phyloP scores from a whole-genome alignment of 1,140 invertebrate species.

The Atopsyche davidsoni region DNA sequence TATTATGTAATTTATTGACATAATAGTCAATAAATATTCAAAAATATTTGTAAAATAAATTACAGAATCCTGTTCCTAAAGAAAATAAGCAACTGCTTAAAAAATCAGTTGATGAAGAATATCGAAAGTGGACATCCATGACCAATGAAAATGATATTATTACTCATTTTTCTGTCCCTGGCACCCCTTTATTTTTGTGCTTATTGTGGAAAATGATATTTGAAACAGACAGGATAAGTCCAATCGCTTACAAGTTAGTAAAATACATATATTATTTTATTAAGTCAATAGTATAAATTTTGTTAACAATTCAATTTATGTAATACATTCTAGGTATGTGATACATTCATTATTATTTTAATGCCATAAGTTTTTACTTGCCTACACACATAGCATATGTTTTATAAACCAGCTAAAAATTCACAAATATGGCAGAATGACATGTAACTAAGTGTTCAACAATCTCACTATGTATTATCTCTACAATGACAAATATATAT shows the following conservation, averaged over 20 bases:
- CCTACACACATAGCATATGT: no score
- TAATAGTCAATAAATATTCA: neutral
- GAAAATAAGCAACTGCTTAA: constrained; percentile 88
- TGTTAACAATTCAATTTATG: no score
- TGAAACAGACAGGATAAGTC: constrained; percentile 86
- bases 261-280: no score
- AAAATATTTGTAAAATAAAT: no score
- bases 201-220: constrained; percentile 95
- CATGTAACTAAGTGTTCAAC: no score
- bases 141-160: constrained; percentile 95
- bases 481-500: neutral
- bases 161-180: constrained; percentile 86
- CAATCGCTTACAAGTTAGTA: constrained; percentile 89
- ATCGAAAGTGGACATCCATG: constrained; percentile 94
- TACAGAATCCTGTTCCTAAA: constrained; percentile 72
- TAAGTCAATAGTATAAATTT: no score
- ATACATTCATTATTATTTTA: no score
- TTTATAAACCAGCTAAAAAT: no score
- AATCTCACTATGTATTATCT: no score
- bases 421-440: no score
- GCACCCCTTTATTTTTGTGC: constrained; percentile 82
- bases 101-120: constrained; percentile 90
- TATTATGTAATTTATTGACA: neutral
- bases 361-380: no score
- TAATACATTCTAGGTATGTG: no score